A percentile compares a stretch with the other conserved stretches of the same genome.
These are phyloP conservation scores for Plectropomus leopardus DNA, from an alignment of 2,113 vertebrate genomes.

Conservation along the genomic window DNA sequence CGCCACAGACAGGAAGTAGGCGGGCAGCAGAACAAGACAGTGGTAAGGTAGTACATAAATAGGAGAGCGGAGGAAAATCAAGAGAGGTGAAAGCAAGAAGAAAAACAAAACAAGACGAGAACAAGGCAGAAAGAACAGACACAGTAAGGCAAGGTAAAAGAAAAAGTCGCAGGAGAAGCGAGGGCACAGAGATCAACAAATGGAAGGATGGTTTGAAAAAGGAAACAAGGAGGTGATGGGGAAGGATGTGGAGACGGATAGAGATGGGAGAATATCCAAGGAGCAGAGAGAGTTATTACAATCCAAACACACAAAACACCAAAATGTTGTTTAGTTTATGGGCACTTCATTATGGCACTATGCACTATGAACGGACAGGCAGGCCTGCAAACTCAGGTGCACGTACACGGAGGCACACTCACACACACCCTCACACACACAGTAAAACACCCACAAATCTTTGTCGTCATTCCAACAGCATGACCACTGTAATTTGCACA, in stretches of 20 bases:
- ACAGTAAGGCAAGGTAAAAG: slow-evolving; percentile 55
- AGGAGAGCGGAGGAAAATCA: slow-evolving; percentile 35
- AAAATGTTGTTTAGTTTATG: slow-evolving; percentile 79
- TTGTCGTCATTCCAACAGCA: slow-evolving; percentile 59
- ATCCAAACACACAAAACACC: slow-evolving; percentile 77
- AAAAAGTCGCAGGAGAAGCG: slow-evolving; percentile 50
- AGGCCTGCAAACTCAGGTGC: slow-evolving; percentile 68
- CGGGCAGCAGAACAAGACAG: slow-evolving; percentile 75
- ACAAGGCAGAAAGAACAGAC: slow-evolving; percentile 53
- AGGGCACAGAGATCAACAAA: slow-evolving; percentile 62
- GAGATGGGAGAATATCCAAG: slow-evolving; percentile 79
- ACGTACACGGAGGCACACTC: slow-evolving; percentile 56
- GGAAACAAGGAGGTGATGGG: slow-evolving; percentile 62
- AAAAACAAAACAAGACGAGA: slow-evolving; percentile 26
- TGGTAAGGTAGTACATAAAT: slow-evolving; percentile 68
- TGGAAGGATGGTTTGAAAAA: slow-evolving; percentile 54
- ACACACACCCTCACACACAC: slow-evolving; percentile 27
- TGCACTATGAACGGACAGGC: slow-evolving; percentile 75
- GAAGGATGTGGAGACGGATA: slow-evolving; percentile 68
- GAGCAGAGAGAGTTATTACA: slow-evolving; percentile 84
- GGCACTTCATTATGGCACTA: slow-evolving; percentile 74
- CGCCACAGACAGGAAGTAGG: slow-evolving; percentile 69
- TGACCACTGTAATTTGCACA: slow-evolving; percentile 52
- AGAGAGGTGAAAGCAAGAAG: slow-evolving; percentile 43
- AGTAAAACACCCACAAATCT: slow-evolving; percentile 15